These are phyloP conservation scores for Ctenopoma multispine DNA, from an alignment of 2,797 vertebrate species.

Conservation along the genomic window DNA sequence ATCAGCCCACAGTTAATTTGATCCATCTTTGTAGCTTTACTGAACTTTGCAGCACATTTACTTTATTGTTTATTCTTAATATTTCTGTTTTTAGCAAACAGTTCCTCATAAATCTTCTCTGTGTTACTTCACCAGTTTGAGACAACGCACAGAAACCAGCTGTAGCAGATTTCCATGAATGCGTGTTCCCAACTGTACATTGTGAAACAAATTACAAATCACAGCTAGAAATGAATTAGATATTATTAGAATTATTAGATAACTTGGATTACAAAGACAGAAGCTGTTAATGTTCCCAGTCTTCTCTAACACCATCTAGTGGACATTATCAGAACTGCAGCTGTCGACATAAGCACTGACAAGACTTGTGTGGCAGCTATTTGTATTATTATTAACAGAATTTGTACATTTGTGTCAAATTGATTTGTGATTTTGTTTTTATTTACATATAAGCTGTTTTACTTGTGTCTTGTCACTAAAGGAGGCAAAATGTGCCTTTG, in stretches of 20 bases:
- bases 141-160: too few relatives aligned
- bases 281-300: not conserved
- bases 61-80: not conserved
- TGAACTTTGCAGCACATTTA: not conserved
- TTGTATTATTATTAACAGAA: too few relatives aligned
- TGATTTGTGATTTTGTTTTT: too few relatives aligned
- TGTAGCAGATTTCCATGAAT: too few relatives aligned
- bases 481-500: conserved; percentile 92
- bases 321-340: not conserved
- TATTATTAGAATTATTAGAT: too few relatives aligned
- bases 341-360: not conserved
- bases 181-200: too few relatives aligned
- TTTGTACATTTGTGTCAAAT: too few relatives aligned
- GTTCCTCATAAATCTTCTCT: not conserved
- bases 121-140: not conserved
- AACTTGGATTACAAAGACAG: too few relatives aligned
- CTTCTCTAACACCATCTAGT: not conserved
- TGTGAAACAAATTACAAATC: too few relatives aligned
- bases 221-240: too few relatives aligned
- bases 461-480: conserved; percentile 59
- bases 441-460: not conserved
- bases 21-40: not conserved
- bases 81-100: not conserved
- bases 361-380: too few relatives aligned
- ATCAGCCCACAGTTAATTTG: not conserved